Base-by-base conservation (phyloP, 2,797 vertebrate genomes). In the Sebastes steindachneri region DNA sequence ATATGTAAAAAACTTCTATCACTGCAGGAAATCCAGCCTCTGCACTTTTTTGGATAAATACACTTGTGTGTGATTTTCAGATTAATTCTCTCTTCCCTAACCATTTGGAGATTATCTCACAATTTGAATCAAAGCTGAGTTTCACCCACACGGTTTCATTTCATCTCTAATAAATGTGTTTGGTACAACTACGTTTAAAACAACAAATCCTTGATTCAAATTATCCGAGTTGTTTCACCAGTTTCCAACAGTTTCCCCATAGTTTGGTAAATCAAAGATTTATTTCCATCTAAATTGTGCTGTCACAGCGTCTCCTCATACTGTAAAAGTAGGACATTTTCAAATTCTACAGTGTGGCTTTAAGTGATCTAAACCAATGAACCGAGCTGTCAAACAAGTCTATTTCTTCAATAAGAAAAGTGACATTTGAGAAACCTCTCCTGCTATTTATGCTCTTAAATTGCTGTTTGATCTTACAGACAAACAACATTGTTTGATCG, bases 401-500 rank as follows among this genome's bases (percentile, higher is more conserved):
- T 33, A 51, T 57, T 51, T 37, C 1, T 48, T 45, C 26, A 68
- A 9, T 28, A 62, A 45, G 7, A 35, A 41, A 62, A 67, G 28
- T 48, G 37, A 68, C 23, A 66, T 62, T 54, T 77, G 64, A 54
- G 15, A 75, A 53, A 70, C 3, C 15, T 41, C 14, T 23, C 3
- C 11, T 12, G 12, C 41, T 70, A 65, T 7, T 54, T 57, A 48
- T 33, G 55, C 35, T 74, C n/a, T 73, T 23, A 17, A 70, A 53
- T 11, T 62, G 4, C 48, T 58, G 19, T 80, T 68, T 48, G 17
- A 85, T 89, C 21, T 68, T 41, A 17, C 2, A 28, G 41, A 62
- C 21, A 70, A 69, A 77, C 70, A 75, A 37, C 54, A 29, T 10
- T 33, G 57, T 67, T 60, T 81, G 54, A 86, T 29, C 45, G 35